Base-by-base conservation (phyloP, 2,888 invertebrate species). In the Dioctria linearis region DNA sequence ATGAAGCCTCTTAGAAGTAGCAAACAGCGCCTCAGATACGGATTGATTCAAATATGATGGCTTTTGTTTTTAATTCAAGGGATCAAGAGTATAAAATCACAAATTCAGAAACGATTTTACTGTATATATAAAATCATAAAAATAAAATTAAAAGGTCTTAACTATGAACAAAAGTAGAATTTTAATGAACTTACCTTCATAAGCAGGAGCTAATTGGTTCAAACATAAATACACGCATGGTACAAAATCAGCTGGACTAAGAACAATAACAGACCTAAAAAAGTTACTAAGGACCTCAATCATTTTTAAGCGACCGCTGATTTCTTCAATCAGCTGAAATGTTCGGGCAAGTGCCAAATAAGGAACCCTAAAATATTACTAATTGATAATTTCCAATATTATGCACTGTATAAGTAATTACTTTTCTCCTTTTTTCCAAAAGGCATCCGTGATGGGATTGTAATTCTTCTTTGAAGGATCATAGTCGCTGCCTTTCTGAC, bases 171-270 rank as follows among this genome's bases (percentile, higher is more conserved):
- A 25, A 25, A 25, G 25, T 25, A 25, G 25, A 25, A 25, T 25
- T 25, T 25, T 1, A 25, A 25, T 25, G 0, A 8, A 42, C 5
- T 8, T 86, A 90, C 97, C 98, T 88, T 98, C 96, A 87, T 98
- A 98, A 0, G 98, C 96, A 0, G 99, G 99, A 0, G 97, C 98
- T 65, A 99, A 90, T 88, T 96, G 95, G 89, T 99, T 99, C n/a
- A 99, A 91, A 86, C 98, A 98, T 83, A 99, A 90, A 88, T 99
- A 99, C 25, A 99, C 92, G 84, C 96, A 96, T 0, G 95, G 93
- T 79, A 98, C 87, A 81, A 99, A 90, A 88, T 99, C 98, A n/a
- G 94, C 92, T 0, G 98, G 97, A 25, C 94, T 95, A 63, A 98
- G 90, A 4, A 93, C 92, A 42, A 98, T 95, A 11, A 98, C 97